These are phyloP conservation scores for Neomorphus geoffroyi DNA, from an alignment of 2,797 vertebrate genomes.

Conservation along the genomic window DNA sequence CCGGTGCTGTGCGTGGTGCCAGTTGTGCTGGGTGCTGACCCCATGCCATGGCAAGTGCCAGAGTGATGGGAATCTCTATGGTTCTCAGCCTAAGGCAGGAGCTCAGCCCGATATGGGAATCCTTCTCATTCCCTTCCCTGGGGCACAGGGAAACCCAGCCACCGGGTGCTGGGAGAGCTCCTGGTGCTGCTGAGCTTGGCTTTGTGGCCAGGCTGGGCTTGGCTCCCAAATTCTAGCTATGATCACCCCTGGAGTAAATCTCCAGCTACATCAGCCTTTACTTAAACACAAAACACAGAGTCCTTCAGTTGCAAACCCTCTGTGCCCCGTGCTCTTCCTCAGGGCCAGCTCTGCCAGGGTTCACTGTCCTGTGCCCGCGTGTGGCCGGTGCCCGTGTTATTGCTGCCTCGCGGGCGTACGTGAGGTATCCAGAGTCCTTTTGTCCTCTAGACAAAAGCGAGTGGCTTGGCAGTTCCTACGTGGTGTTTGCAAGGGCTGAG, in stretches of 20 bases:
- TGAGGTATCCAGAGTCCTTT: background rate
- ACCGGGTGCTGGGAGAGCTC: background rate
- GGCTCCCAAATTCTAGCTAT: rapidly evolving
- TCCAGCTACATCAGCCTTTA: background rate
- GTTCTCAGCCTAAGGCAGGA: background rate
- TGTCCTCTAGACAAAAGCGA: conserved; percentile 5
- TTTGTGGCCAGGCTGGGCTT: background rate
- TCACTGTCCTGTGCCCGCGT: rapidly evolving
- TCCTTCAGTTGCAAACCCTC: background rate
- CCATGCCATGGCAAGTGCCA: rapidly evolving
- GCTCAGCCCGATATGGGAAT: background rate
- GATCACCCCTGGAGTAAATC: rapidly evolving
- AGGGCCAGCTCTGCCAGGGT: background rate
- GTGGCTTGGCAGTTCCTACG: background rate
- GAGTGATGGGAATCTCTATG: background rate
- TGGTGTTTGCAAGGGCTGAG: background rate
- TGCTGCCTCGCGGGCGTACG: rapidly evolving
- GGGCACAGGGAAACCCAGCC: background rate
- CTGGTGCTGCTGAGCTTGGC: background rate
- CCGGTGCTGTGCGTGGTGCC: rapidly evolving
- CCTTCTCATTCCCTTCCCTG: background rate
- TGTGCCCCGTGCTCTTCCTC: rapidly evolving
- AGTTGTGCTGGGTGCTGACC: rapidly evolving
- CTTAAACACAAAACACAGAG: rapidly evolving
- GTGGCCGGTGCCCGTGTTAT: background rate